phyloP scores from a whole-genome alignment of 2,797 vertebrate species.

The Syndactyla subalaris region DNA sequence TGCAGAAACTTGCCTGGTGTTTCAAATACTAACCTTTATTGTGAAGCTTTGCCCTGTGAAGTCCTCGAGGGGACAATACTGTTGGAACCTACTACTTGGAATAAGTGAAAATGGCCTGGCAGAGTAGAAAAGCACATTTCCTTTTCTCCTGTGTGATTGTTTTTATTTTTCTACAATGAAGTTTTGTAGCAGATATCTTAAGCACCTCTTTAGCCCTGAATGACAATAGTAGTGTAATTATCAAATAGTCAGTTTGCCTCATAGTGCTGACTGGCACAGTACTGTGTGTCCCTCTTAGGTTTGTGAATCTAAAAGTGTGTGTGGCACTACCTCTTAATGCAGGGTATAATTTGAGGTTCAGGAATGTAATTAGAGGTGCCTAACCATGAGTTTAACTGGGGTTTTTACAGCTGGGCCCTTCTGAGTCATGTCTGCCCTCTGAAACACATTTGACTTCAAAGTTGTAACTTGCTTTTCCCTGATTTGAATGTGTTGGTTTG shows the following conservation, averaged over 20 bases:
- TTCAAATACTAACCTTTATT: not conserved
- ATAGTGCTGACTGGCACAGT: not conserved
- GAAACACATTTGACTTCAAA: not conserved
- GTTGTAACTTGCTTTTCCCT: not conserved
- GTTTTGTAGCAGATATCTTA: not conserved
- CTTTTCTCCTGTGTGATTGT: not conserved
- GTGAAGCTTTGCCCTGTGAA: not conserved
- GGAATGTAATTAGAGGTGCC: not conserved
- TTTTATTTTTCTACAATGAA: not conserved
- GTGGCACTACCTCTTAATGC: not conserved
- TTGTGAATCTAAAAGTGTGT: not conserved
- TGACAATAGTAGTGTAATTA: not conserved
- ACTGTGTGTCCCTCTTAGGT: not conserved
- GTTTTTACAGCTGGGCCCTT: not conserved
- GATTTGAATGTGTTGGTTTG: not conserved
- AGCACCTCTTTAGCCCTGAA: not conserved
- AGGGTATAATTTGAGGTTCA: not conserved
- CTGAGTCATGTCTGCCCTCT: not conserved
- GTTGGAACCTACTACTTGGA: not conserved
- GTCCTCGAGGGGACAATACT: not conserved
- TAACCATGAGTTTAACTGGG: not conserved
- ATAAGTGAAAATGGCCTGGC: not conserved
- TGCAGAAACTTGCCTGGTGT: not conserved
- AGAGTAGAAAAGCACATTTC: not conserved
- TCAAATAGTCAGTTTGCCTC: not conserved